A percentile compares a stretch with the other conserved stretches of the same genome.
phyloP scores from a whole-genome alignment of 2,888 invertebrate genomes.

The Therioaphis trifolii region DNA sequence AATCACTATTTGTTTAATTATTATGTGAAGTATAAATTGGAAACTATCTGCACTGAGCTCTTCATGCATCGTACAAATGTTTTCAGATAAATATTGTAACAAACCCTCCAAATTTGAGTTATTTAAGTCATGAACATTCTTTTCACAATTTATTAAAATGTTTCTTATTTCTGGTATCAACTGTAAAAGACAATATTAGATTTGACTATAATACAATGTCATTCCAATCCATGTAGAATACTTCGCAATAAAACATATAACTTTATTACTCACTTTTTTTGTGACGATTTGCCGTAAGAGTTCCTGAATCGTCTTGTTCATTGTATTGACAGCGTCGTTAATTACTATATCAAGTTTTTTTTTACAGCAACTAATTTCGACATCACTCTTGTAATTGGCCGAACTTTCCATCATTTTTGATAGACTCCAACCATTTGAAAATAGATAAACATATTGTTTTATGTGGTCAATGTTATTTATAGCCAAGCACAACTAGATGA shows the following conservation, averaged over 20 bases:
- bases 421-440: constrained; percentile 87
- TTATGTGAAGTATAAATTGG: constrained; percentile 83
- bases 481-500: constrained; percentile 83
- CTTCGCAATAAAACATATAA: not conserved
- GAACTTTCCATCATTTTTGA: constrained; percentile 79
- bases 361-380: constrained; percentile 84
- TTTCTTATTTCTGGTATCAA: constrained; percentile 83
- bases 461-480: constrained; percentile 98
- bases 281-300: constrained; percentile 87
- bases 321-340: constrained; percentile 87
- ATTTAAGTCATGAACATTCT: constrained; percentile 80
- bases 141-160: constrained; percentile 84
- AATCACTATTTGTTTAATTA: constrained; percentile 87
- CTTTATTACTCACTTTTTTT: constrained; percentile 73
- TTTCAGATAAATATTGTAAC: constrained; percentile 91
- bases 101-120: constrained; percentile 86
- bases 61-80: constrained; percentile 84
- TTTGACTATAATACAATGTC: not conserved
- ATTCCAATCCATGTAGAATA: no score
- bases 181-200: constrained; percentile 69
- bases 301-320: constrained; percentile 87
- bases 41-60: constrained; percentile 92
- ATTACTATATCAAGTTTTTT: constrained; percentile 85
- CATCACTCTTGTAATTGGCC: constrained; percentile 78
- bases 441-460: constrained; percentile 83